Evolutionary conservation across 2,888 invertebrate species (phyloP).

Genomic region (Oconnorella tubifera): DNA sequence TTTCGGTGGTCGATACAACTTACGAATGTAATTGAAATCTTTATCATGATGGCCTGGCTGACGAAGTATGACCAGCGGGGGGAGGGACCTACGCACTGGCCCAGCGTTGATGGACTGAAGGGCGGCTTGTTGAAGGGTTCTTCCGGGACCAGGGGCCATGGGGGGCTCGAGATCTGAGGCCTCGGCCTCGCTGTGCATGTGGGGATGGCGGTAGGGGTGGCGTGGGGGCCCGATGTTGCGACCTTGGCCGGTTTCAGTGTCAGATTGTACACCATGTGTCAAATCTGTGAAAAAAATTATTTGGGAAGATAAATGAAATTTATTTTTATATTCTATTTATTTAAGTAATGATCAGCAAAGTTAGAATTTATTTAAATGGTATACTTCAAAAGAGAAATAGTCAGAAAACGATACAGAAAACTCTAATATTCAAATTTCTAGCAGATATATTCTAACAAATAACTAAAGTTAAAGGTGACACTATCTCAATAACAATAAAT

Average conservation of each 20-base stretch:
- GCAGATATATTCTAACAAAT: too few species aligned
- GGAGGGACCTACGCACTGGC: background rate
- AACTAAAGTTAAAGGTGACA: too few species aligned
- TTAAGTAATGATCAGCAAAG: too few species aligned
- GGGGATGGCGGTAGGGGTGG: background rate
- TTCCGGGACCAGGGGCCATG: slow-evolving; percentile 18
- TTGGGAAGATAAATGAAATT: too few species aligned
- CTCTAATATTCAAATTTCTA: too few species aligned
- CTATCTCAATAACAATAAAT: too few species aligned
- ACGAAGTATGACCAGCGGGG: background rate
- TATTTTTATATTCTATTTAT: too few species aligned
- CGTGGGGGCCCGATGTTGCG: background rate
- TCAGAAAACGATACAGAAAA: too few species aligned
- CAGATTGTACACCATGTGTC: background rate
- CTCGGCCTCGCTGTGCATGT: slow-evolving; percentile 34
- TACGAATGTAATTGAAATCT: slow-evolving; percentile 26
- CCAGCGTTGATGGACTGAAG: slow-evolving; percentile 24
- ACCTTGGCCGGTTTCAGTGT: slow-evolving; percentile 4
- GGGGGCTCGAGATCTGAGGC: slow-evolving; percentile 27
- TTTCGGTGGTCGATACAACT: slow-evolving; percentile 28
- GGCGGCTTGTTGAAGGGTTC: slow-evolving; percentile 31
- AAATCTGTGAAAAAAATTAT: slow-evolving; percentile 1
- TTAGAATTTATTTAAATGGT: too few species aligned
- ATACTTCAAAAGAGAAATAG: too few species aligned
- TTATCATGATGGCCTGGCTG: slow-evolving; percentile 21